These are phyloP conservation scores for Macrosiphum euphorbiae DNA, from an alignment of 2,888 invertebrate species.

Conservation along the genomic window DNA sequence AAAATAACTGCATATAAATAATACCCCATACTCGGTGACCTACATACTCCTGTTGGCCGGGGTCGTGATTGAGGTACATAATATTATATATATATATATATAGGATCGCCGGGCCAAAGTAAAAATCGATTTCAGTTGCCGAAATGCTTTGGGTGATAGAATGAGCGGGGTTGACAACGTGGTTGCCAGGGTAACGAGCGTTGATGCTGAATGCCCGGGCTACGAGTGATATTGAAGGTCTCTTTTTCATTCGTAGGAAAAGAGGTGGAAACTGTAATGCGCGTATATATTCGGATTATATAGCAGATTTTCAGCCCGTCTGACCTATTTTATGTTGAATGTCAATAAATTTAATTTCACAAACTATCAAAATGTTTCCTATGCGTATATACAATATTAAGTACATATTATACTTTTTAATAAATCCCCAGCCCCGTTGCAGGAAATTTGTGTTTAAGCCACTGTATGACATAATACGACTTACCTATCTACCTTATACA, in stretches of 20 bases:
- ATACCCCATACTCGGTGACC: neutral
- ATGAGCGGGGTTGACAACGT: neutral
- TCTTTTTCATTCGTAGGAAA: neutral
- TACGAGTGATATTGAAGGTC: neutral
- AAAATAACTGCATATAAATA: neutral
- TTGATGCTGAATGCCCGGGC: neutral
- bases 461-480: neutral
- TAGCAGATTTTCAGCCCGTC: neutral
- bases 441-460: too few species aligned
- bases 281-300: neutral
- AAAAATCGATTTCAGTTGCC: neutral
- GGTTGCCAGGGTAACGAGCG: neutral
- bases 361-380: neutral
- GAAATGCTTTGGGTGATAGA: neutral
- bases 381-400: too few species aligned
- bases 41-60: neutral
- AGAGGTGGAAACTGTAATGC: neutral
- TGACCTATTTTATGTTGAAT: neutral
- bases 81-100: too few species aligned
- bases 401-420: neutral
- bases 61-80: neutral
- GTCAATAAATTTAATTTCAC: neutral
- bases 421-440: neutral
- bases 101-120: neutral
- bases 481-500: neutral